Base-by-base conservation (phyloP, 2,888 invertebrate genomes). In the Amorpha juglandis region DNA sequence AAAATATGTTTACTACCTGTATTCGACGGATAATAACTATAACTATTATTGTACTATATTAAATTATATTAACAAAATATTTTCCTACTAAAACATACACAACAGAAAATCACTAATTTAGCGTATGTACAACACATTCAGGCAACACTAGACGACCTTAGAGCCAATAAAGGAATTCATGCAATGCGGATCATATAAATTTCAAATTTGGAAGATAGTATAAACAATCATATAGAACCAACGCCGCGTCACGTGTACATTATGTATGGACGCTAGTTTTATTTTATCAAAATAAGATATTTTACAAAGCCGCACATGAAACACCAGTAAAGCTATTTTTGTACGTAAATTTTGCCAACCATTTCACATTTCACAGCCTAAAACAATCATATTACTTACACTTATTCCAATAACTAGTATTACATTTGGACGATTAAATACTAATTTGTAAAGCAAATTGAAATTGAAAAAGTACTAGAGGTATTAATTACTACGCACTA, bases 311-410 rank as follows among this genome's bases (percentile, higher is more conserved):
- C 47, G 38, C 50, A 42, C 33, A 65, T 48, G 42, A 63, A 63
- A 53, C 27, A 62, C 19, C 21, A 51, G 35, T 52, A 45, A 66
- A 63, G 51, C 52, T 52, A 63, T 63, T 42, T 65, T 66, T 63
- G 66, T 66, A 66, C 66, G 66, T 66, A 63, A 66, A 53, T 45
- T 63, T 66, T 66, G 52, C 38, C n/a, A 21, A 50, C 9, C 48
- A 16, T 16, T 48, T n/a, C 11, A 58, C 12, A 63, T 14, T 63
- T 66, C 66, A 66, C 66, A 66, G 66, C 66, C 66, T 53, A 63
- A 47, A 62, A 48, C 42, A 63, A 45, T 21, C 21, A 52, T 21
- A 21, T 12, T n/a, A n/a, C n/a, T n/a, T 47, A 52, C 38, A 55
- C 38, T 42, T 63, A 48, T 27, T 27, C 21, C 27, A 50, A 48